Conservation (phyloP, 2,888 invertebrate genomes). For the Pheosia gnoma region DNA sequence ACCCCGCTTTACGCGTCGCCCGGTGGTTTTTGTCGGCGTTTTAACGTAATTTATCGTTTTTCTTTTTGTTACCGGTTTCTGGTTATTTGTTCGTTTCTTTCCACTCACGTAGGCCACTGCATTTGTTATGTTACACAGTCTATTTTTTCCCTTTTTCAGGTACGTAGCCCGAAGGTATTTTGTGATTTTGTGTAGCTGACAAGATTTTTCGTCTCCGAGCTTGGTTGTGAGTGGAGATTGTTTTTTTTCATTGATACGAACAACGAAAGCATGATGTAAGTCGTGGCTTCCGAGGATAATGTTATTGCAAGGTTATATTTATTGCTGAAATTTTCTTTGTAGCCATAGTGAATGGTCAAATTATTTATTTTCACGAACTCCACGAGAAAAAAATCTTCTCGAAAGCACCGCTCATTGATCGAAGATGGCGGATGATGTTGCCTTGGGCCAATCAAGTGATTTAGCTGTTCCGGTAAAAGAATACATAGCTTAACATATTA, state of each 20-base stretch:
- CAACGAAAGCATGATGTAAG: background rate
- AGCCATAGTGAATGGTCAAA: no score
- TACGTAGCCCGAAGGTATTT: conserved; percentile 31
- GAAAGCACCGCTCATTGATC: no score
- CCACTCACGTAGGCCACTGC: conserved; percentile 58
- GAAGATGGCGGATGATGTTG: no score
- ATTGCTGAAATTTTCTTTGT: no score
- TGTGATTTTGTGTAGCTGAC: conserved; percentile 10
- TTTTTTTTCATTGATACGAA: background rate
- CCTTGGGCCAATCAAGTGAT: no score
- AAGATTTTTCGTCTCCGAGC: background rate
- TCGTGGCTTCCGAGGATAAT: background rate
- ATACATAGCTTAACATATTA: no score
- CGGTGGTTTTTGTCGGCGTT: conserved; percentile 65
- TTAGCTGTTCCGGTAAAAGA: no score
- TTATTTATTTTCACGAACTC: no score
- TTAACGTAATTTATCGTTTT: conserved; percentile 75
- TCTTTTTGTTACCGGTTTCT: conserved; percentile 60
- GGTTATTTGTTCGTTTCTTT: conserved; percentile 52
- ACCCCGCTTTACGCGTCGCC: conserved; percentile 46
- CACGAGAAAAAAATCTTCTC: no score
- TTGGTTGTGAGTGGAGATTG: background rate
- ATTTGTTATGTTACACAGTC: conserved; percentile 51
- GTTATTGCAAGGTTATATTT: background rate
- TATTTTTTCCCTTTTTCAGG: conserved; percentile 42